Conservation (phyloP, 2,113 vertebrate genomes). For the Saccopteryx bilineata region DNA sequence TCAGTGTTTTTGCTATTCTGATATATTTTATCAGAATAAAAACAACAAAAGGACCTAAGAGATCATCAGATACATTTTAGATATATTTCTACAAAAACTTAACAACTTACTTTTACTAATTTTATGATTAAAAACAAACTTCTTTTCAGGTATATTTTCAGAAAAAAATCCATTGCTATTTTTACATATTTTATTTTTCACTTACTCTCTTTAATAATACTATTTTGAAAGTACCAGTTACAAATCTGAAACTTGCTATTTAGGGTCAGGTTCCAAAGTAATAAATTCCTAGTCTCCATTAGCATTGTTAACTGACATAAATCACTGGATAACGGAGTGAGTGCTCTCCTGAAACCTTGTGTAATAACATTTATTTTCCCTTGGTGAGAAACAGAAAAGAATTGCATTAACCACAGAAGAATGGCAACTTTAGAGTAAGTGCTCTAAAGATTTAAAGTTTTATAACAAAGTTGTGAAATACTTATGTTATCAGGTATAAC, state of each 20-base stretch:
- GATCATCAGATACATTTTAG: neutral
- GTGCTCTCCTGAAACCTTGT: constrained; percentile 77
- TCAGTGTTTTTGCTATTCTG: neutral
- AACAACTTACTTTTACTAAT: neutral
- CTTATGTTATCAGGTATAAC: constrained; percentile 59
- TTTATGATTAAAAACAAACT: neutral
- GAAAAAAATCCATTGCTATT: constrained; percentile 25
- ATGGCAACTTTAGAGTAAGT: constrained; percentile 63
- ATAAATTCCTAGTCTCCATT: constrained; percentile 85
- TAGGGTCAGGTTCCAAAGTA: constrained; percentile 84
- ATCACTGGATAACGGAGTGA: constrained; percentile 83
- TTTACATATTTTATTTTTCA: neutral
- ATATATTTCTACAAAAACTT: neutral
- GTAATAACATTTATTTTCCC: constrained; percentile 79
- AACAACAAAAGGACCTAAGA: neutral
- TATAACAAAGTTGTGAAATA: constrained; percentile 80
- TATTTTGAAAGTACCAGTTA: constrained; percentile 77
- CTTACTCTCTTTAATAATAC: constrained; percentile 27
- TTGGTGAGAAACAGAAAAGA: constrained; percentile 68
- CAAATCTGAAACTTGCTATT: constrained; percentile 76
- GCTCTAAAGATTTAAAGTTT: constrained; percentile 72
- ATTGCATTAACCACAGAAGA: constrained; percentile 78
- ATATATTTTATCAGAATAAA: neutral
- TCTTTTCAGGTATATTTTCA: constrained; percentile 25
- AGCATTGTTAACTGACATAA: constrained; percentile 85